phyloP scores from a whole-genome alignment of 2,797 vertebrate species.

The Coreius guichenoti region DNA sequence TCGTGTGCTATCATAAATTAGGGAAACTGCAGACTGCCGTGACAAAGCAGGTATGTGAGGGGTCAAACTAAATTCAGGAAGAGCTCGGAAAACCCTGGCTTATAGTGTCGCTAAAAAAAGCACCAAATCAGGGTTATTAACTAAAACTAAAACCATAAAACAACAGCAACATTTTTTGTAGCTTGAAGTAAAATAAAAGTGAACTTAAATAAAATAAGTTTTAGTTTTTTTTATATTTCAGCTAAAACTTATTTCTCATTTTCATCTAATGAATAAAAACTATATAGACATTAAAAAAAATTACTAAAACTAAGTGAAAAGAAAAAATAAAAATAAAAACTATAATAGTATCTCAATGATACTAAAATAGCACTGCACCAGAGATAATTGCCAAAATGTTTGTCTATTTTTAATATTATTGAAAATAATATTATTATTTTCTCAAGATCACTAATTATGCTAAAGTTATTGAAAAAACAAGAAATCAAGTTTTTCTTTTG shows the following conservation, averaged over 20 bases:
- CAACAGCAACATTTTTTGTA: neutral
- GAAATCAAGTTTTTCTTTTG: neutral
- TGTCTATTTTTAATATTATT: neutral
- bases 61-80: neutral
- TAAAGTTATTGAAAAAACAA: neutral
- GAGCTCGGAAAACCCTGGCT: neutral
- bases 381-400: neutral
- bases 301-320: neutral
- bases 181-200: neutral
- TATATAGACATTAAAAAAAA: neutral
- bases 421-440: neutral
- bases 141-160: neutral
- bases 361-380: too few relatives aligned
- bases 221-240: neutral
- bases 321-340: neutral
- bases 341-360: neutral
- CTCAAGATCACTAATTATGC: neutral
- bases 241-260: neutral
- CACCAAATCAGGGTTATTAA: neutral
- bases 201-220: neutral
- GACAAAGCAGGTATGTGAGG: neutral
- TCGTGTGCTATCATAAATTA: neutral
- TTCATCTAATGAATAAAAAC: neutral
- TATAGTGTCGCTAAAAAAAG: neutral
- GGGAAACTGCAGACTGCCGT: neutral